A percentile compares a stretch with the other conserved stretches of the same genome.
These are phyloP conservation scores for Dipodomys ordii DNA, from an alignment of 2,113 vertebrate species.

Conservation along the genomic window DNA sequence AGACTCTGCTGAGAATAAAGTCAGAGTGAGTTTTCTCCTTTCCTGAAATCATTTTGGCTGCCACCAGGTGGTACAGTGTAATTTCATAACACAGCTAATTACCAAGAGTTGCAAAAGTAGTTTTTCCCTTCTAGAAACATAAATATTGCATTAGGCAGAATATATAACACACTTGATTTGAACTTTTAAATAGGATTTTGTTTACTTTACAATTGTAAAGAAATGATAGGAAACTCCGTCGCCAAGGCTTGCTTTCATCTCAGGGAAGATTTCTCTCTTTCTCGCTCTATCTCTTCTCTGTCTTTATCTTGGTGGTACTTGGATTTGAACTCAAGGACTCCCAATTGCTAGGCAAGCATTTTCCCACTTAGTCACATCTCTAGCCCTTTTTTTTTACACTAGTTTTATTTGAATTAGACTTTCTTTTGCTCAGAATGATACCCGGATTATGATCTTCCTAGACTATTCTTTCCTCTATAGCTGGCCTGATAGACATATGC, in stretches of 20 bases:
- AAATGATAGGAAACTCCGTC: not conserved
- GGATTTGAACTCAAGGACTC: too few relatives aligned
- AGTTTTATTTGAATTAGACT: too few relatives aligned
- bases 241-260: not conserved
- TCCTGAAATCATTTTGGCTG: conserved; percentile 66
- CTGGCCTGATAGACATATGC: too few relatives aligned
- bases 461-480: too few relatives aligned
- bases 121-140: not conserved
- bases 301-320: too few relatives aligned
- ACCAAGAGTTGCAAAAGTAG: not conserved
- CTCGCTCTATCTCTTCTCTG: too few relatives aligned
- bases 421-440: too few relatives aligned
- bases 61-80: conserved; percentile 76
- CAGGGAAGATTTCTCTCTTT: too few relatives aligned
- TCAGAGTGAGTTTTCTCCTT: not conserved
- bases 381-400: too few relatives aligned
- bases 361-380: too few relatives aligned
- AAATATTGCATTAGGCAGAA: not conserved
- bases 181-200: not conserved
- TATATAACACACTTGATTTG: not conserved
- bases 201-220: conserved; percentile 31
- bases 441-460: too few relatives aligned
- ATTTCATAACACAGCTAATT: not conserved
- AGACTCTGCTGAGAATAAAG: not conserved
- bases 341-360: too few relatives aligned